Base-by-base conservation (phyloP, 2,113 vertebrate species). In the Tympanuchus pallidicinctus region DNA sequence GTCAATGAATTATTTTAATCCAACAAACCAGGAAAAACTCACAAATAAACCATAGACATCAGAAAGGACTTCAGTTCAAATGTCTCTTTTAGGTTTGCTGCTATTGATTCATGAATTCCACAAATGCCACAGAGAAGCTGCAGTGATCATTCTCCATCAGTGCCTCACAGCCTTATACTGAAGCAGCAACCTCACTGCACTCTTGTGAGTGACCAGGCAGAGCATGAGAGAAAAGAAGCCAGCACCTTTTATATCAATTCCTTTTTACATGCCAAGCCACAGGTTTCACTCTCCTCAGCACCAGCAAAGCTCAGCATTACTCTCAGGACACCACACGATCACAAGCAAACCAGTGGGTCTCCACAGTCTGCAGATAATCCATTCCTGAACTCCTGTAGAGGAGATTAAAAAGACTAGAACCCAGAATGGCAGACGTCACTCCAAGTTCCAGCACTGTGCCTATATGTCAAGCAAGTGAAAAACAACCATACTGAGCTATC, bases 221-320 rank as follows among this genome's bases (percentile, higher is more conserved):
- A 78, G 22, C 50, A 54, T 0, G 2, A 80, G 32, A 73, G 63
- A 45, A 76, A 56, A 82, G 38, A 40, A 3, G 2, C 1, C 1
- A 80, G 5, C 11, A n/a, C 11, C 30, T 63, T 13, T 22, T 43
- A 79, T 60, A 88, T 34, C 3, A 60, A 15, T 25, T 67, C 38
- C 13, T 64, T 71, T 86, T 38, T 65, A 59, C 34, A 28, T 65
- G 61, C 32, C 6, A 47, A 72, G 43, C 52, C 69, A 71, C 19
- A 66, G 18, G 11, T 74, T 63, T 71, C 1, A 3, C 45, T 67
- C 65, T n/a, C 57, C 30, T 70, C 4, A 1, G n/a, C 34, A 10
- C 22, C 57, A 50, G 4, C 2, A 5, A 81, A n/a, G 47, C 65
- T 95, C 56, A 71, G 36, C 38, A 67, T 22, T 0, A 0, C 27